Conservation (phyloP, 2,888 invertebrate species). For the Pandemis cinnamomeana region DNA sequence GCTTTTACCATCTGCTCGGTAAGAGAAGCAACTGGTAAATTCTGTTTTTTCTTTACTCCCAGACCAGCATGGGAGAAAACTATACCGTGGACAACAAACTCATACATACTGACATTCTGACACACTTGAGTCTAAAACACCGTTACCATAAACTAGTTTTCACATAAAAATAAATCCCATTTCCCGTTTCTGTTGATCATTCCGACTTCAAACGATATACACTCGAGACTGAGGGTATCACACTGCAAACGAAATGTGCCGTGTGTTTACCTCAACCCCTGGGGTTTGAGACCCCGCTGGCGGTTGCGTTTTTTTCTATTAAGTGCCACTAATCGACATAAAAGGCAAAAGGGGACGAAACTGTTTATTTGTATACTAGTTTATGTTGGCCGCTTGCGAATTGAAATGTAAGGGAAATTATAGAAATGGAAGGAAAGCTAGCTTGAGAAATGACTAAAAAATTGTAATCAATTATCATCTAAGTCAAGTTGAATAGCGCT, state of each 20-base stretch:
- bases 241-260: conserved; percentile 6
- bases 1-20: too few species aligned
- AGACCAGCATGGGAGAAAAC: too few species aligned
- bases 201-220: conserved; percentile 23
- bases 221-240: conserved; percentile 15
- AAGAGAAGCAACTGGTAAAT: too few species aligned
- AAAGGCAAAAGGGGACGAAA: conserved; percentile 16
- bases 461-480: too few species aligned
- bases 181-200: conserved; percentile 13
- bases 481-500: too few species aligned
- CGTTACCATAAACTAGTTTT: background rate
- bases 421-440: background rate
- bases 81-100: too few species aligned
- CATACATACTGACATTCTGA: too few species aligned
- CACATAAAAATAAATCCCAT: conserved; percentile 9
- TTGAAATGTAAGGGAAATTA: background rate
- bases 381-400: background rate
- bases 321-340: conserved; percentile 33
- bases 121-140: background rate
- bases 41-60: too few species aligned
- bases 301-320: conserved; percentile 10
- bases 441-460: too few species aligned
- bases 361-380: background rate
- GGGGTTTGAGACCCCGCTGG: conserved; percentile 5
- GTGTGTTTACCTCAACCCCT: conserved; percentile 1